Evolutionary conservation across 1,140 invertebrate species (phyloP).

Genomic region (Kradibia gibbosae): DNA sequence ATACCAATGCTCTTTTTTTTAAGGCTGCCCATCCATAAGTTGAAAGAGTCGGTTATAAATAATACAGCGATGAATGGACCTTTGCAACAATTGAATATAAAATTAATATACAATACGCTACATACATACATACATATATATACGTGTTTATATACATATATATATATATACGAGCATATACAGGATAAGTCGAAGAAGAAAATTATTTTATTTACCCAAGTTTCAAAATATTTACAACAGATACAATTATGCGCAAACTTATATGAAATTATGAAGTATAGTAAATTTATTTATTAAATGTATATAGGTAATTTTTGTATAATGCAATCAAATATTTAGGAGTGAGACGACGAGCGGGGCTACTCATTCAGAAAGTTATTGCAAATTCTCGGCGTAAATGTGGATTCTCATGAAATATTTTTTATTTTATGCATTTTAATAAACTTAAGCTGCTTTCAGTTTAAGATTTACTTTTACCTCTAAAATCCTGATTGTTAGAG

Average conservation of each 20-base stretch:
- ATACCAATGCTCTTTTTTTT: no score
- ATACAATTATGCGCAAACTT: no score
- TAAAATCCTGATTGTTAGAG: conserved; percentile 4
- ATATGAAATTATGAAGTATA: no score
- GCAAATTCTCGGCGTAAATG: neutral
- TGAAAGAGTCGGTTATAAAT: neutral
- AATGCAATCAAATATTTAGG: neutral
- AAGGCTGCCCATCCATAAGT: no score
- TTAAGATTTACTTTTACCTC: neutral
- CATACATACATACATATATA: no score
- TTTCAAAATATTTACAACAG: no score
- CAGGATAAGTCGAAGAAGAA: no score
- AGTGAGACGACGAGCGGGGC: no score
- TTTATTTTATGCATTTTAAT: conserved; percentile 23
- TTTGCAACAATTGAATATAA: neutral
- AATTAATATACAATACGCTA: neutral
- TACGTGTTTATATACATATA: no score
- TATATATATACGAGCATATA: no score
- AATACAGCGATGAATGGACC: neutral
- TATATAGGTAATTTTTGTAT: neutral
- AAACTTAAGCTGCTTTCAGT: neutral
- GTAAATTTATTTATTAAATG: neutral
- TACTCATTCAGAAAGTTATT: neutral
- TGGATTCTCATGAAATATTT: conserved; percentile 10
- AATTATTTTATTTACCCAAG: no score